phyloP scores from a whole-genome alignment of 2,797 vertebrate species.

The Macroramphosus scolopax region DNA sequence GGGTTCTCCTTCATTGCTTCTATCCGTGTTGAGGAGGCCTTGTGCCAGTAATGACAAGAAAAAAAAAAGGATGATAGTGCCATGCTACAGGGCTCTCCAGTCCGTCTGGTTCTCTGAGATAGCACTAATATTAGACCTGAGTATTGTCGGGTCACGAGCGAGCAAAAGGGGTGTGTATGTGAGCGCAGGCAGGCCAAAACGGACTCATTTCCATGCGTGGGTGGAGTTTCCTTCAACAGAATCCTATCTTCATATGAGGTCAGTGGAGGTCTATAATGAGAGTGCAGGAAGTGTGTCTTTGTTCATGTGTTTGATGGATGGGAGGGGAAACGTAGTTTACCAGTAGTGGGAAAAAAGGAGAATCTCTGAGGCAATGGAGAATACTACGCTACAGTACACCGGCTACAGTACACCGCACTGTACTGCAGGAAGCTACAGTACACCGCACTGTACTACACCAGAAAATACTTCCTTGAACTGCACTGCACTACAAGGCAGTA shows the following conservation, averaged over 20 bases:
- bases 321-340: constrained; percentile 23
- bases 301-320: constrained; percentile 17
- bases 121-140: constrained; percentile 59
- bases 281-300: constrained; percentile 1
- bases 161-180: constrained; percentile 25
- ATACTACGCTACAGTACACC: too few species aligned
- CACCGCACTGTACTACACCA: too few species aligned
- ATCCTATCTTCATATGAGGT: constrained; percentile 26
- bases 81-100: constrained; percentile 52
- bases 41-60: constrained; percentile 62
- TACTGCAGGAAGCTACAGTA: too few species aligned
- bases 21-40: constrained; percentile 59
- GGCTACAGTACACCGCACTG: too few species aligned
- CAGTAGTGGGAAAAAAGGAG: constrained; percentile 21
- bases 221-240: constrained; percentile 43
- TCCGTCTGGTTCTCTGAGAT: constrained; percentile 58
- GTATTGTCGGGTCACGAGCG: constrained; percentile 51
- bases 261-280: constrained; percentile 18
- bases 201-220: constrained; percentile 49
- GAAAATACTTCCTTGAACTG: too few species aligned
- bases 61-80: constrained; percentile 68
- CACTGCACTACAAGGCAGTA: too few species aligned
- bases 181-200: constrained; percentile 25
- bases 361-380: constrained; percentile 27
- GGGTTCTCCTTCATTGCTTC: constrained; percentile 69